Evolutionary conservation across 2,888 invertebrate species (phyloP).

Genomic region (Pachliopta kotzebuea): DNA sequence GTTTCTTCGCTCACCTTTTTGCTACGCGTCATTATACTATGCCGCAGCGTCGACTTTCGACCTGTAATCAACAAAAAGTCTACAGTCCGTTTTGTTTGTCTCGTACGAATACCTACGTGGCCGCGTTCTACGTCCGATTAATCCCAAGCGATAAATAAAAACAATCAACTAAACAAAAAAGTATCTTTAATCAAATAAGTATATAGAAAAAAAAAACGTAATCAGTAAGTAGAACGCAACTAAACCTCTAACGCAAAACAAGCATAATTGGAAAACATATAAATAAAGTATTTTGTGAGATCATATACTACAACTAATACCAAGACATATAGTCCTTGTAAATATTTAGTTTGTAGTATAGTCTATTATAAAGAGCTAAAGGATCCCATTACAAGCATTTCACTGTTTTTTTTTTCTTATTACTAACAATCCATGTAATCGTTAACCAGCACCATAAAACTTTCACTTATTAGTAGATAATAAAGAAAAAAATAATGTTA

Average conservation of each 20-base stretch:
- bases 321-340: no score
- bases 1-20: conserved; percentile 59
- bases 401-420: conserved; percentile 10
- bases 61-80: conserved; percentile 63
- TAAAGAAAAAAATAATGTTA: conserved; percentile 24
- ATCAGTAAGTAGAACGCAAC: conserved; percentile 21
- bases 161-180: conserved; percentile 30
- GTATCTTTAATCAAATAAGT: conserved; percentile 36
- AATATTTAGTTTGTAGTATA: no score
- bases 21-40: conserved; percentile 67
- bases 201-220: conserved; percentile 32
- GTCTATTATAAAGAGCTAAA: no score
- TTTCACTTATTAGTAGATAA: conserved; percentile 29
- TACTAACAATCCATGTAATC: conserved; percentile 35
- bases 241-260: conserved; percentile 23
- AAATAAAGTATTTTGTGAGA: no score
- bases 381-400: conserved; percentile 1
- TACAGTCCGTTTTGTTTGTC: conserved; percentile 18
- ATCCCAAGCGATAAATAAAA: conserved; percentile 24
- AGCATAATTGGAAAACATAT: conserved; percentile 3
- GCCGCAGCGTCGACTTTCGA: conserved; percentile 50
- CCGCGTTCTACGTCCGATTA: conserved; percentile 1
- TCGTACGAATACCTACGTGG: neutral
- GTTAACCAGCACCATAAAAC: conserved; percentile 25
- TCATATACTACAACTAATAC: no score